Base-by-base conservation (phyloP, 1,140 invertebrate genomes). In the Uloborus diversus region DNA sequence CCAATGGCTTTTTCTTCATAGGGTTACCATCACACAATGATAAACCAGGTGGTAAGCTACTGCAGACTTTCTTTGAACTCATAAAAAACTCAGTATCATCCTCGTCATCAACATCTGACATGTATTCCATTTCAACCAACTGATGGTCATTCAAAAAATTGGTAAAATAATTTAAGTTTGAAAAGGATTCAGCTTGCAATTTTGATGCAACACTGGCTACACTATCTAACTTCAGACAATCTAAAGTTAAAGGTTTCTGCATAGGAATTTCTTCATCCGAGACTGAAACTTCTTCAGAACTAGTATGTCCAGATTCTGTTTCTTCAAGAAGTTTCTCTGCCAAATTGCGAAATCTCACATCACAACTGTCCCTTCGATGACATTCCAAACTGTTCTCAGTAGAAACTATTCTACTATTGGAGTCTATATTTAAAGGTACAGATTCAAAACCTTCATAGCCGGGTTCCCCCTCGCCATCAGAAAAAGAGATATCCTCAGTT, bases 61-160 rank as follows among this genome's bases (percentile, higher is more conserved):
- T 49, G 33, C 14, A 3, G 11, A 14, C 5, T 5, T 20, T 25
- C n/a, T 32, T 13, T 57, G 2, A 9, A 37, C 42, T 37, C 20
- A 42, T 30, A 9, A 4, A 20, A 4, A n/a, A 20, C 4, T 28
- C 14, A 1, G n/a, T 32, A 4, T 3, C 20, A 42, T n/a, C n/a
- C n/a, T 53, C 33, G 4, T 42, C 14, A n/a, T 79, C 76, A 42
- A 69, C 76, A 49, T 68, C 65, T 32, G 76, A 79, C 1, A 79
- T 33, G 30, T 42, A 56, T 42, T 78, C 73, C 7, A 47, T 25
- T 51, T 75, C 71, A 33, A 47, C 64, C 5, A 17, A 33, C 17
- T 20, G 35, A 13, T 57, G 61, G 4, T 78, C 62, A 14, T 78
- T 78, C 23, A 65, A 65, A 30, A 1, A 25, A 13, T 47, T 78